Conservation (phyloP, 2,797 vertebrate species). For the Sebastes itinus region DNA sequence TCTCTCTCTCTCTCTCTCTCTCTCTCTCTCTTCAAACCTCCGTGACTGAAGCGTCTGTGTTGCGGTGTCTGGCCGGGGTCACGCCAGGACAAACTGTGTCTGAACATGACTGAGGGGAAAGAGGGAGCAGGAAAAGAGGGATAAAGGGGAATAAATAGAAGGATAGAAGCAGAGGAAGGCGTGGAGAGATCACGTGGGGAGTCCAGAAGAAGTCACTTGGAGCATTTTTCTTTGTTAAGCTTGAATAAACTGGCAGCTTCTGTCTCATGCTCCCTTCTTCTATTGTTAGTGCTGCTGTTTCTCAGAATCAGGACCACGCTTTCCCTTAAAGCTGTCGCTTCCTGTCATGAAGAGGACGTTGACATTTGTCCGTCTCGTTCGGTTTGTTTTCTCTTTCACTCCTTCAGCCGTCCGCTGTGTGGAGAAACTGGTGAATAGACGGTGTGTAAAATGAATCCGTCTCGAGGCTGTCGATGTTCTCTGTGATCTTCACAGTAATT, state of each 20-base stretch:
- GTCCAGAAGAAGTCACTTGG: background rate
- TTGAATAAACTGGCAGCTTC: background rate
- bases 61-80: slow-evolving; percentile 30
- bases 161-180: background rate
- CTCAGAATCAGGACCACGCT: background rate
- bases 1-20: too few relatives aligned
- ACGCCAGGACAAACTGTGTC: slow-evolving; percentile 16
- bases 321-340: background rate
- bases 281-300: background rate
- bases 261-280: background rate
- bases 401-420: background rate
- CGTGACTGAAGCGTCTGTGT: slow-evolving; percentile 19
- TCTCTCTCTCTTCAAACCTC: background rate
- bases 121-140: background rate
- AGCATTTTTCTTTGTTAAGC: background rate
- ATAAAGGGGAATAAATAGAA: background rate
- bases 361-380: background rate
- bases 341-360: slow-evolving; percentile 14
- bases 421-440: background rate
- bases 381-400: background rate
- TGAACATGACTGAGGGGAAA: background rate
- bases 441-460: too few relatives aligned
- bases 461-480: background rate
- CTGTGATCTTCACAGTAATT: background rate
- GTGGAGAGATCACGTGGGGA: slow-evolving; percentile 24